Percentiles rank a stretch among this genome's conserved stretches.
phyloP scores from a whole-genome alignment of 2,113 vertebrate species.

The Syrmaticus mikado region DNA sequence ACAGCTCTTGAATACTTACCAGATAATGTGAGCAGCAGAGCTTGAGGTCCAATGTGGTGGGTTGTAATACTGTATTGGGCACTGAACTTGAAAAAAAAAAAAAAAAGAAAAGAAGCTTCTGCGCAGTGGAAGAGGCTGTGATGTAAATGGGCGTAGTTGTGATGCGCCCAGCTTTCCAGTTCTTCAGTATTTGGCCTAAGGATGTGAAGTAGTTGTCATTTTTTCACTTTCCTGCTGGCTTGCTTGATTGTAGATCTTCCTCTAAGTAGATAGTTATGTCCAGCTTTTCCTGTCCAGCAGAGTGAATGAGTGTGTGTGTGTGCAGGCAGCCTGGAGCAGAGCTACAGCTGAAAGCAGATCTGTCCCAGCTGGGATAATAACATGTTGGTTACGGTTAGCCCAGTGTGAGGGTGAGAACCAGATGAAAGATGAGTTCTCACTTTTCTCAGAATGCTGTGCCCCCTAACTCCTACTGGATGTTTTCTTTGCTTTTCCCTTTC shows the following conservation, averaged over 20 bases:
- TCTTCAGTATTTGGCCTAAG: not conserved
- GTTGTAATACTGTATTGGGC: not conserved
- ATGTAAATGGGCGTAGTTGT: not conserved
- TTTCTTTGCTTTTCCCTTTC: not conserved
- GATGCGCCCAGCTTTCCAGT: not conserved
- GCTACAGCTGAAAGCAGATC: not conserved
- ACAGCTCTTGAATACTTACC: not conserved
- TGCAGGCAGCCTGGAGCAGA: not conserved
- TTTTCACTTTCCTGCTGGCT: not conserved
- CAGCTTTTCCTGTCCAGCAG: not conserved
- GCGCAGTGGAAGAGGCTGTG: not conserved
- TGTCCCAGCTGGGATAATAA: not conserved
- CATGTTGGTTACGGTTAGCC: rapidly evolving
- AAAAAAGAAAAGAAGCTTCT: not conserved
- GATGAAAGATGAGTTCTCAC: not conserved
- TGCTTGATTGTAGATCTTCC: not conserved
- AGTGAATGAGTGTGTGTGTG: rapidly evolving
- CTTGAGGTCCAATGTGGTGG: not conserved
- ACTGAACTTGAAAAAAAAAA: not conserved
- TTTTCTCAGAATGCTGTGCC: not conserved
- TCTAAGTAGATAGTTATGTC: not conserved
- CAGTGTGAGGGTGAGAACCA: not conserved
- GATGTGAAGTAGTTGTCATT: not conserved
- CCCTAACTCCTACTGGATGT: not conserved
- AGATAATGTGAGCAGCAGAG: not conserved